These are phyloP conservation scores for Orycteropus afer DNA, from an alignment of 2,113 vertebrate genomes.

Conservation along the genomic window DNA sequence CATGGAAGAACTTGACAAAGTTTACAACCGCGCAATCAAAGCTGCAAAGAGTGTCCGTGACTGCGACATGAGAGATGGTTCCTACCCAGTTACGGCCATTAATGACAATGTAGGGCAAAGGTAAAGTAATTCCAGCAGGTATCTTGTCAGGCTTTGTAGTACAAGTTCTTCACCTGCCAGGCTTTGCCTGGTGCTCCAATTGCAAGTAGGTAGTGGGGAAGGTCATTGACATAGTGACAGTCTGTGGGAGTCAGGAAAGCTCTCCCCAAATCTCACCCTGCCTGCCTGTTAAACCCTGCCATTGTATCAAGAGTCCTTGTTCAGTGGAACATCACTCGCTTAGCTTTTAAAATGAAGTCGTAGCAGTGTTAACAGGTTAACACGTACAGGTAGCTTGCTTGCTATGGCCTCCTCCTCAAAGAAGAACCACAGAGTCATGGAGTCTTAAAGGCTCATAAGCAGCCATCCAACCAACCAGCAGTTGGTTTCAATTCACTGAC, in stretches of 20 bases:
- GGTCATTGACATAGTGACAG: neutral
- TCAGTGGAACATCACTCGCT: neutral
- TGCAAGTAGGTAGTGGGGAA: neutral
- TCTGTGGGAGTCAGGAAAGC: neutral
- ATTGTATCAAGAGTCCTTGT: neutral
- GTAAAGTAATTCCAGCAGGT: slow-evolving; percentile 69
- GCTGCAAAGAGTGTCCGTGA: slow-evolving; percentile 89
- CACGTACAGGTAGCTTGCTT: neutral
- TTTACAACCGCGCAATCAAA: slow-evolving; percentile 94
- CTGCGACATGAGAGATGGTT: slow-evolving; percentile 81
- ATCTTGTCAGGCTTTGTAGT: neutral
- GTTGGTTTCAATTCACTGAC: neutral
- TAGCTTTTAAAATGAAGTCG: neutral
- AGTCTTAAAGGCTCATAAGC: neutral
- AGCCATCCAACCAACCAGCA: neutral
- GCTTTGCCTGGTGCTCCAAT: neutral
- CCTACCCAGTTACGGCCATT: slow-evolving; percentile 50
- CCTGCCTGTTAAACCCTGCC: neutral
- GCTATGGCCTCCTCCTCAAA: neutral
- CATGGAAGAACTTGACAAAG: slow-evolving; percentile 97
- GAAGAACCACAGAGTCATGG: neutral
- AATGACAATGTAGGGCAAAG: slow-evolving; percentile 84
- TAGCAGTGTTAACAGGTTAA: neutral
- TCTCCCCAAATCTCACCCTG: neutral
- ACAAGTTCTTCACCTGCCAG: neutral